phyloP scores from a whole-genome alignment of 2,888 invertebrate genomes.

The Nudaria mundana region DNA sequence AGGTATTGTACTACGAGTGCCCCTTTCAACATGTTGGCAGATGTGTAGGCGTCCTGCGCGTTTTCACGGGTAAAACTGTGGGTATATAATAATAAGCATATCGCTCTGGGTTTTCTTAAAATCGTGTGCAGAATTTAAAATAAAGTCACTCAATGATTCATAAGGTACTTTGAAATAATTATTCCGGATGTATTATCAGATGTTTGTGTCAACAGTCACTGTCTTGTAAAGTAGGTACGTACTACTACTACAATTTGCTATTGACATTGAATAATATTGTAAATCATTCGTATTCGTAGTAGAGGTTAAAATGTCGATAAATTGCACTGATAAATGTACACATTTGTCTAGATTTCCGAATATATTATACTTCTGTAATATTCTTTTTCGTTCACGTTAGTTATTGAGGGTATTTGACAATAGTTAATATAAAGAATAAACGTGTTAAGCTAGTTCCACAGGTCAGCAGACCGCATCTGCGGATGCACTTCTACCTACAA shows the following conservation, averaged over 20 bases:
- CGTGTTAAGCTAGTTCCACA: too few species aligned
- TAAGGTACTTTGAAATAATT: constrained; percentile 11
- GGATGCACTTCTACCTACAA: too few species aligned
- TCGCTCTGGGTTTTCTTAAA: too few species aligned
- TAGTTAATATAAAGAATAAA: too few species aligned
- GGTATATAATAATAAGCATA: not conserved
- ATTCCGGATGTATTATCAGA: constrained; percentile 18
- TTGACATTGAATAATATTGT: not conserved
- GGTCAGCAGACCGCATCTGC: too few species aligned
- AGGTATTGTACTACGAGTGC: too few species aligned
- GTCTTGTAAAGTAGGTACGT: not conserved
- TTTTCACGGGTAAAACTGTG: not conserved
- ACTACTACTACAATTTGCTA: not conserved
- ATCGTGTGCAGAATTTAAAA: constrained; percentile 13
- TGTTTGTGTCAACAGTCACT: constrained; percentile 15
- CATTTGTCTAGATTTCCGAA: not conserved
- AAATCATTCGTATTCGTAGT: not conserved
- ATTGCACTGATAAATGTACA: not conserved
- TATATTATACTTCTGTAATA: not conserved
- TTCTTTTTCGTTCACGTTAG: too few species aligned
- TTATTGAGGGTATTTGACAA: too few species aligned
- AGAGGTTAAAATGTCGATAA: not conserved
- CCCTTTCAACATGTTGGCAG: too few species aligned
- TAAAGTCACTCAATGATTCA: constrained; percentile 27
- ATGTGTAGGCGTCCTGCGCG: not conserved